Conservation (phyloP, 2,113 vertebrate genomes). For the Gobio gobio region DNA sequence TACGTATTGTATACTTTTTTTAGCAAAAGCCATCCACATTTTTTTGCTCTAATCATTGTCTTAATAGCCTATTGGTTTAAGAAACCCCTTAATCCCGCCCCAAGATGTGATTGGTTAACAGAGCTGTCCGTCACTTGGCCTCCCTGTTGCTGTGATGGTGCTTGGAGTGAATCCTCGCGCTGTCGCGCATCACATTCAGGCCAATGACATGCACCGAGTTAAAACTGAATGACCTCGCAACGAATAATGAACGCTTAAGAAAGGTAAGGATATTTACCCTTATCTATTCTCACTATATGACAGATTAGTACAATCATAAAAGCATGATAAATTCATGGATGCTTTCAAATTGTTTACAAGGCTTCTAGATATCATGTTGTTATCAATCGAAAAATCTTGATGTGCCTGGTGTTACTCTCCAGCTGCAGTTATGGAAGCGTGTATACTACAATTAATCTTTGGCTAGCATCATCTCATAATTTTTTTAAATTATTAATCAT, state of each 20-base stretch:
- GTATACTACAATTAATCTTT: neutral
- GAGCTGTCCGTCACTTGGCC: slow-evolving; percentile 21
- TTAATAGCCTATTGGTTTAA: slow-evolving; percentile 25
- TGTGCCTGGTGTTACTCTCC: neutral
- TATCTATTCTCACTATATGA: neutral
- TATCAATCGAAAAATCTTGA: neutral
- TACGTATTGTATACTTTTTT: neutral
- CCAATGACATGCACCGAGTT: neutral
- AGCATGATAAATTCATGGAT: neutral
- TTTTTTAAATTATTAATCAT: neutral
- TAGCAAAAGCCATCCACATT: neutral
- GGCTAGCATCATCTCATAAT: neutral
- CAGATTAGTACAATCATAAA: neutral
- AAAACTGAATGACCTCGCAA: neutral
- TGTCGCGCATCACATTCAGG: slow-evolving; percentile 17
- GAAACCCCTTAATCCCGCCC: neutral
- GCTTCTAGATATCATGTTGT: neutral
- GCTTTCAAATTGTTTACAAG: neutral
- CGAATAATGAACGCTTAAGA: neutral
- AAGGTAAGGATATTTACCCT: slow-evolving; percentile 12
- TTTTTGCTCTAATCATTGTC: neutral
- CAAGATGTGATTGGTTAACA: slow-evolving; percentile 12
- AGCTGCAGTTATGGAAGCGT: neutral
- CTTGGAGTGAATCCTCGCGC: neutral
- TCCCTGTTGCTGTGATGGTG: slow-evolving; percentile 29